These are phyloP conservation scores for Cirrhinus mrigala DNA, from an alignment of 2,797 vertebrate genomes.

Conservation along the genomic window DNA sequence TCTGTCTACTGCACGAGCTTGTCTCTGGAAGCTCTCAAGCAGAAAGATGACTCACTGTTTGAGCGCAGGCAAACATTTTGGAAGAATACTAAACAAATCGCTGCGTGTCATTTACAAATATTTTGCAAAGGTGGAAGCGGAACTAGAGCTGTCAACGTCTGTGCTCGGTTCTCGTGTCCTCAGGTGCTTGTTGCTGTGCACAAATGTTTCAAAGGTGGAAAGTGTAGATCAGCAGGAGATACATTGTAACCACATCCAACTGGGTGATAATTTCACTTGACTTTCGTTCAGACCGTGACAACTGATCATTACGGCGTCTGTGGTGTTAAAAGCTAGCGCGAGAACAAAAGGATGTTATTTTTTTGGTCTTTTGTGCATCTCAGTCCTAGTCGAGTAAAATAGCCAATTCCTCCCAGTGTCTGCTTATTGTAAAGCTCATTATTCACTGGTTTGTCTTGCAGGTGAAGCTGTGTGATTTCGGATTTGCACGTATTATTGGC, in stretches of 20 bases:
- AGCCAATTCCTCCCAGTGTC: conserved; percentile 33
- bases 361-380: conserved; percentile 57
- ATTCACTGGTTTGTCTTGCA: conserved; percentile 65
- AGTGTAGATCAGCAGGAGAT: conserved; percentile 60
- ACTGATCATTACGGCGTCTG: conserved; percentile 66
- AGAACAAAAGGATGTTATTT: conserved; percentile 62
- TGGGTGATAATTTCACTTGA: conserved; percentile 65
- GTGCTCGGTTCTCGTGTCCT: conserved; percentile 10
- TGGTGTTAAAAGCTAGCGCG: conserved; percentile 50
- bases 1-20: conserved; percentile 49
- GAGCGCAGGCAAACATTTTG: conserved; percentile 58
- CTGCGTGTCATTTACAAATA: conserved; percentile 64
- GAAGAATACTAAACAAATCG: conserved; percentile 58
- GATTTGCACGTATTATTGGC: conserved; percentile 96
- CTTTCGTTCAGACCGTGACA: conserved; percentile 62
- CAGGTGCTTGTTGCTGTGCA: conserved; percentile 49
- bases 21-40: conserved; percentile 56
- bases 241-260: conserved; percentile 62
- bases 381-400: conserved; percentile 42
- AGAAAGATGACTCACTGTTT: conserved; percentile 63
- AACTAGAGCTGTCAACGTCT: conserved; percentile 38
- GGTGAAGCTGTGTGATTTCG: conserved; percentile 98
- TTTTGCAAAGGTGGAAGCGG: conserved; percentile 44
- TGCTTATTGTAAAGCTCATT: conserved; percentile 39
- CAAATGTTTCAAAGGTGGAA: conserved; percentile 52